Percentiles rank a stretch among this genome's conserved stretches.
These are phyloP conservation scores for Liodrosophila aerea DNA, from an alignment of 2,888 invertebrate genomes.

Conservation along the genomic window DNA sequence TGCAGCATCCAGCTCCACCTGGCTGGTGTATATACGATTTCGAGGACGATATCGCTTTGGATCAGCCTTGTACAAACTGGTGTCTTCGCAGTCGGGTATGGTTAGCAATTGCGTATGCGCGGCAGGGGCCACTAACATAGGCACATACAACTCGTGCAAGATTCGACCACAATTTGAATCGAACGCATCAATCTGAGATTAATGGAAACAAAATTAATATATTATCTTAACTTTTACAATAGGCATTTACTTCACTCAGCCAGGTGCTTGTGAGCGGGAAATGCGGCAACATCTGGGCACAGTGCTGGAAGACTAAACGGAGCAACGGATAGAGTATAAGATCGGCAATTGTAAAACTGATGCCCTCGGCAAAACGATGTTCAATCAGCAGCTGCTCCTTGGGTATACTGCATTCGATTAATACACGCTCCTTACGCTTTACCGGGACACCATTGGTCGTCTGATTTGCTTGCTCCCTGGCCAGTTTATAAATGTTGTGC, in stretches of 20 bases:
- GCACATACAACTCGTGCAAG: slow-evolving; percentile 65
- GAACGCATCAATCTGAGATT: slow-evolving; percentile 71
- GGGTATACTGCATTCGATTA: slow-evolving; percentile 82
- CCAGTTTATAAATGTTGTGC: slow-evolving; percentile 92
- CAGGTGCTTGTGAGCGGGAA: slow-evolving; percentile 87
- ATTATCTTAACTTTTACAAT: too few relatives aligned
- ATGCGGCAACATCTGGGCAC: slow-evolving; percentile 65
- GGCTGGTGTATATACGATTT: slow-evolving; percentile 89
- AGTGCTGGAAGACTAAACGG: slow-evolving; percentile 84
- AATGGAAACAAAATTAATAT: not conserved
- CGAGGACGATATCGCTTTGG: slow-evolving; percentile 89
- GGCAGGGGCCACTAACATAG: slow-evolving; percentile 30
- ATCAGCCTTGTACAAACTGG: slow-evolving; percentile 86
- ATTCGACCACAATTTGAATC: slow-evolving; percentile 69
- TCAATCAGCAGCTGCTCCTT: slow-evolving; percentile 80
- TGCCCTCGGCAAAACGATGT: slow-evolving; percentile 92
- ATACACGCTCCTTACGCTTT: slow-evolving; percentile 80
- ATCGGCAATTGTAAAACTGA: slow-evolving; percentile 91
- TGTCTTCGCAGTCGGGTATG: slow-evolving; percentile 76
- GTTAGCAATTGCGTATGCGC: slow-evolving; percentile 43
- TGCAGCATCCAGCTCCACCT: slow-evolving; percentile 87
- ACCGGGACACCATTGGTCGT: slow-evolving; percentile 43
- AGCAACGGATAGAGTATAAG: slow-evolving; percentile 89
- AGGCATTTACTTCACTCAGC: slow-evolving; percentile 83
- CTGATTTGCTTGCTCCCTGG: slow-evolving; percentile 84